Percentiles rank a stretch among this genome's conserved stretches.
These are phyloP conservation scores for Hydrozoanthus tunicans DNA, from an alignment of 64 coral and sea anemone species.

Conservation along the genomic window DNA sequence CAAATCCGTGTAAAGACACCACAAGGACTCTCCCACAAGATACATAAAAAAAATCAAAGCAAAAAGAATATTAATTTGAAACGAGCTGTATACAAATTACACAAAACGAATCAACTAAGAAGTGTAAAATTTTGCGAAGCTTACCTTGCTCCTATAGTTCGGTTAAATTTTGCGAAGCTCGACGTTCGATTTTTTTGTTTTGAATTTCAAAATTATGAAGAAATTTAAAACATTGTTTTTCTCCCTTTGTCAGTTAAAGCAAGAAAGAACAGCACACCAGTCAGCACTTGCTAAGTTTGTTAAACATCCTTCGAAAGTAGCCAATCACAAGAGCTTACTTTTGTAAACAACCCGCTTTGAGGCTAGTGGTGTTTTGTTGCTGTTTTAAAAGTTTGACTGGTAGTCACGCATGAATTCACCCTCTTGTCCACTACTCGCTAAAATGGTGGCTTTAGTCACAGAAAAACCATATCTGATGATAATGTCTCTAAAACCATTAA, in stretches of 20 bases:
- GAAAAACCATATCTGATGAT: background rate
- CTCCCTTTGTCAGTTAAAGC: slow-evolving; percentile 8
- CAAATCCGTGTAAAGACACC: background rate
- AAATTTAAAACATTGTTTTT: slow-evolving; percentile 61
- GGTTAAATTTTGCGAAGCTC: slow-evolving; percentile 19
- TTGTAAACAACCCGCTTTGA: background rate
- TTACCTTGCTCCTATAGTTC: slow-evolving; percentile 38
- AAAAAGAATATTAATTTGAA: background rate
- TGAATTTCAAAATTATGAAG: slow-evolving; percentile 63
- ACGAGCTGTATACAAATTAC: background rate
- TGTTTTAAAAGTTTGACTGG: background rate
- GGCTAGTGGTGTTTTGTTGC: slow-evolving; percentile 48
- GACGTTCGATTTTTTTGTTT: slow-evolving; percentile 46
- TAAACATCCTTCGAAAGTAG: slow-evolving; percentile 1
- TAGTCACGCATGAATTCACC: background rate
- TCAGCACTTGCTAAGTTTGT: slow-evolving; percentile 40
- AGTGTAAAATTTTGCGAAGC: background rate
- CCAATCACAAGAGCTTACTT: slow-evolving; percentile 15
- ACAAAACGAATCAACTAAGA: background rate
- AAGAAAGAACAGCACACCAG: slow-evolving; percentile 11
- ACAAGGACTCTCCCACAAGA: background rate
- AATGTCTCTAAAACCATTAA: background rate
- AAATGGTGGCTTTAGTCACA: background rate
- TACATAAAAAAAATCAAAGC: background rate
- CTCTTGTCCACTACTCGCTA: background rate